These are phyloP conservation scores for Microplitis manilae DNA, from an alignment of 2,888 invertebrate species.

Conservation along the genomic window DNA sequence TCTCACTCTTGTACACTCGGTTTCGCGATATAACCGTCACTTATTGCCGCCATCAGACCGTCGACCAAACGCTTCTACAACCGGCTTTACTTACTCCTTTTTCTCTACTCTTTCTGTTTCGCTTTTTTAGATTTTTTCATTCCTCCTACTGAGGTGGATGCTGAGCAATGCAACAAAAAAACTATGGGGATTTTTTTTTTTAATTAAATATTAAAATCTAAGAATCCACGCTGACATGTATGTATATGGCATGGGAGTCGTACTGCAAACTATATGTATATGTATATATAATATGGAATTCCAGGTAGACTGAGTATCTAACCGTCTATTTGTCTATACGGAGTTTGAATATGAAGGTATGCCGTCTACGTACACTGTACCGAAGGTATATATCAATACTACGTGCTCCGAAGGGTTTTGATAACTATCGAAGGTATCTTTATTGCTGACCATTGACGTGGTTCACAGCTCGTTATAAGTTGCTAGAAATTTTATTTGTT, in stretches of 20 bases:
- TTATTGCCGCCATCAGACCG: conserved; percentile 29
- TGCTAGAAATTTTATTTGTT: not conserved
- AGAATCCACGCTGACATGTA: no score
- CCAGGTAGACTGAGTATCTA: not conserved
- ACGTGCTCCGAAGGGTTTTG: conserved; percentile 6
- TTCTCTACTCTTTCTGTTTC: not conserved
- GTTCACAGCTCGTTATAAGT: not conserved
- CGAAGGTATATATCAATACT: conserved; percentile 3
- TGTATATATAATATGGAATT: not conserved
- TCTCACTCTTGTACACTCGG: conserved; percentile 25
- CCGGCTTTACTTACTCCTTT: not conserved
- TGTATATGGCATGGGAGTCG: not conserved
- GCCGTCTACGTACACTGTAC: not conserved
- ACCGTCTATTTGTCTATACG: not conserved
- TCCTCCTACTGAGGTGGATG: not conserved
- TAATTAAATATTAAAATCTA: no score
- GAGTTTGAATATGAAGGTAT: conserved; percentile 7
- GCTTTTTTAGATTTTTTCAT: not conserved
- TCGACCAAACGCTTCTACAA: conserved; percentile 15
- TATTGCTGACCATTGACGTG: not conserved
- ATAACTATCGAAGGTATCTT: not conserved
- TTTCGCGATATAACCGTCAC: conserved; percentile 19
- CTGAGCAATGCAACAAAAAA: not conserved
- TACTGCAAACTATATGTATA: not conserved
- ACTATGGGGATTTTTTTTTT: no score